phyloP scores from a whole-genome alignment of 2,113 vertebrate genomes.

The Lipophrys pholis region DNA sequence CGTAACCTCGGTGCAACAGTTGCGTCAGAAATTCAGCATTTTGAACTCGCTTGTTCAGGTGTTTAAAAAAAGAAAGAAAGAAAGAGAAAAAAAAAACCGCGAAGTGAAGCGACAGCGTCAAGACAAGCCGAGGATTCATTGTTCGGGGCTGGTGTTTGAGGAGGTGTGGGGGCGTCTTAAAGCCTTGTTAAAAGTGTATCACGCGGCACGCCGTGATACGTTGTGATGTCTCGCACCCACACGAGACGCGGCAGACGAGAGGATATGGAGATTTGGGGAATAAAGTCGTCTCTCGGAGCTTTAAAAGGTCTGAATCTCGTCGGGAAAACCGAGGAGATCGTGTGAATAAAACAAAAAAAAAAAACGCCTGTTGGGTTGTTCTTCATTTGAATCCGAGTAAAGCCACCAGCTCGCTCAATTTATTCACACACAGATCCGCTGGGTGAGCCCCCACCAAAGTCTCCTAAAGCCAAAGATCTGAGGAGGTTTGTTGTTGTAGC shows the following conservation, averaged over 20 bases:
- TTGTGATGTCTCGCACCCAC: slow-evolving; percentile 44
- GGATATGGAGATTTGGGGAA: slow-evolving; percentile 47
- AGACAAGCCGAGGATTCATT: slow-evolving; percentile 43
- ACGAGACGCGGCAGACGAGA: slow-evolving; percentile 8
- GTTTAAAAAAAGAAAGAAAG: not conserved
- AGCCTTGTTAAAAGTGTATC: slow-evolving; percentile 41
- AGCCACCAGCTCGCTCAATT: slow-evolving; percentile 57
- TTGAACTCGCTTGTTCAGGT: slow-evolving; percentile 43
- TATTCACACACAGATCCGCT: slow-evolving; percentile 65
- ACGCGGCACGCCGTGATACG: slow-evolving; percentile 20
- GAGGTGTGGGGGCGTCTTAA: slow-evolving; percentile 49
- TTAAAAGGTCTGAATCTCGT: slow-evolving; percentile 2
- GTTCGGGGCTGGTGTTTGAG: slow-evolving; percentile 33
- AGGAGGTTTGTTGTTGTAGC: slow-evolving; percentile 75
- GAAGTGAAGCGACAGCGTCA: slow-evolving; percentile 33
- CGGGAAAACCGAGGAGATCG: too few species aligned
- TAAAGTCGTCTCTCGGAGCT: slow-evolving; percentile 38
- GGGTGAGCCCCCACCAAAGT: slow-evolving; percentile 51
- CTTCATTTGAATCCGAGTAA: slow-evolving; percentile 66
- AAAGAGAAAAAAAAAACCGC: not conserved
- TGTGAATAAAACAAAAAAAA: not conserved
- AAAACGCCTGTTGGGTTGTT: slow-evolving; percentile 54
- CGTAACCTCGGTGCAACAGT: slow-evolving; percentile 48
- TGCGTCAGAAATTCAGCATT: slow-evolving; percentile 56
- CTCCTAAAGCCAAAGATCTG: slow-evolving; percentile 68